Percentiles rank a stretch among this genome's conserved stretches.
Evolutionary conservation across 2,113 vertebrate genomes (phyloP).

Genomic region (Corythaeola cristata): DNA sequence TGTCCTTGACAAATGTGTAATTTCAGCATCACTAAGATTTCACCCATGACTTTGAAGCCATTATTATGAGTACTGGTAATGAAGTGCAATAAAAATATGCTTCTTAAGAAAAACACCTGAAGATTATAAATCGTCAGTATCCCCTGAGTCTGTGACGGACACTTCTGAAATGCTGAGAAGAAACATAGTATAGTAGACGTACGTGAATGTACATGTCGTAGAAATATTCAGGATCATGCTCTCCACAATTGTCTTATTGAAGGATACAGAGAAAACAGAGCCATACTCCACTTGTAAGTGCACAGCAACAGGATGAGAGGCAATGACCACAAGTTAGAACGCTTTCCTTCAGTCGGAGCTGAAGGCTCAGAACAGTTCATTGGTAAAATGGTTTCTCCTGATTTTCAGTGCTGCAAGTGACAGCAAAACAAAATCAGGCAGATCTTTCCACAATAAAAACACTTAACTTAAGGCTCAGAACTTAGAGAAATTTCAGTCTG

Average conservation of each 20-base stretch:
- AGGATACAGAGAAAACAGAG: background rate
- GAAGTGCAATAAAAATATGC: background rate
- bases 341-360: background rate
- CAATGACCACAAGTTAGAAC: background rate
- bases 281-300: background rate
- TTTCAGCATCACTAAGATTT: background rate
- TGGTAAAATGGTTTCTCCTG: background rate
- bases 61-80: background rate
- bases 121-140: background rate
- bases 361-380: background rate
- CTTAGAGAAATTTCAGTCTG: background rate
- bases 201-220: background rate
- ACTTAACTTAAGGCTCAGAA: background rate
- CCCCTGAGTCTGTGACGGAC: background rate
- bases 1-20: background rate
- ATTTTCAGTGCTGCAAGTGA: background rate
- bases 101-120: background rate
- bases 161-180: background rate
- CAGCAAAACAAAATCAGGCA: background rate
- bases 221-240: background rate
- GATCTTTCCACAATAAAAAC: background rate
- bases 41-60: background rate
- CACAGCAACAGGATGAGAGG: background rate
- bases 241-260: background rate
- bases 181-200: background rate